Base-by-base conservation (phyloP, 1,140 invertebrate species). In the Episyrphus balteatus region DNA sequence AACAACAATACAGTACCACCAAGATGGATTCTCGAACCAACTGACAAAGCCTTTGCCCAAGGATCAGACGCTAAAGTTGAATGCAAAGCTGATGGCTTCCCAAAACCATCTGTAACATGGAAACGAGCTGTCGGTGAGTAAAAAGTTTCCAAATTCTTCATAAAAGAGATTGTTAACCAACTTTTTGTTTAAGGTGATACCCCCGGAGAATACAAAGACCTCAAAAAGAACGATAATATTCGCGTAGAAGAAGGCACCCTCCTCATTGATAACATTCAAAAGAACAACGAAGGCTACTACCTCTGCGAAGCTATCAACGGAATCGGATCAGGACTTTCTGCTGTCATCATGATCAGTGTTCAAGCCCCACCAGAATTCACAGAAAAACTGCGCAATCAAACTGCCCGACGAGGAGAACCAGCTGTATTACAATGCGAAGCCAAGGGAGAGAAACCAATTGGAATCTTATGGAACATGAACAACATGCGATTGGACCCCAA, bases 371-470 rank as follows among this genome's bases (percentile, higher is more conserved):
- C 90, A 15, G 88, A 92, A 69, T 95, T 95, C 61, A 88, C 91
- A 62, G 89, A 92, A 54, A 93, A 93, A 74, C 77, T 89, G 55
- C 77, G 84, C 42, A 91, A 93, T 58, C 88, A 92, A 68, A 92
- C 88, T 18, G 87, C 91, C 14, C 79, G 87, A 49, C 80, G 86
- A 48, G 89, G 87, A 15, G 89, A 95, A 70, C 89, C 90, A 26
- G 86, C 91, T 30, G 91, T 92, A 18, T 65, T 98, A 44, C 88
- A 94, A 64, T 96, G 93, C 66, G 88, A 93, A 72, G 92, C 91
- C n/a, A 87, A 89, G 60, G 92, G 94, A 44, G 93, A 97, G 71
- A 92, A 92, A 75, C 92, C 93, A 19, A 88, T 98, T 63, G 89
- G 89, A 55, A 92, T 97, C 40, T 77, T 91, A 17, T 97, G 93